Percentiles rank a stretch among this genome's conserved stretches.
These are phyloP conservation scores for Rhaphigaster nebulosa DNA, from an alignment of 2,888 invertebrate species.

Conservation along the genomic window DNA sequence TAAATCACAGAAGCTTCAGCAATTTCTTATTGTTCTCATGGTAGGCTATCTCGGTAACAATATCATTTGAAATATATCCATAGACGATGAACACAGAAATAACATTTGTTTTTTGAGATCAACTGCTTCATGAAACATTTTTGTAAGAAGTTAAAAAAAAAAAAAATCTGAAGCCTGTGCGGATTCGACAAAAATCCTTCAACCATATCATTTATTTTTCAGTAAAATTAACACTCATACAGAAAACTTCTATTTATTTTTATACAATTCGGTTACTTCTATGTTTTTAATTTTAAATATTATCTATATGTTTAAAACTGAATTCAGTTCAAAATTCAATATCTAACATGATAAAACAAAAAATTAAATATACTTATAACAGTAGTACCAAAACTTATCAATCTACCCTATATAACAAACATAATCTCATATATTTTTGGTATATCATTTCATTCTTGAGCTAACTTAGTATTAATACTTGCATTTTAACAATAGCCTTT, in stretches of 20 bases:
- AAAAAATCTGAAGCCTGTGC: background rate
- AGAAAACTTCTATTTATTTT: background rate
- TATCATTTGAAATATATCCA: background rate
- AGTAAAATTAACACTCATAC: background rate
- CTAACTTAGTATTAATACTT: background rate
- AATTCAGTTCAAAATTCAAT: background rate
- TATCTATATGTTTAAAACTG: background rate
- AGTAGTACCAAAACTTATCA: background rate
- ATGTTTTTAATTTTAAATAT: background rate
- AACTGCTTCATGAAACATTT: background rate
- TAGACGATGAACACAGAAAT: slow-evolving; percentile 9
- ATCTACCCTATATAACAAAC: background rate
- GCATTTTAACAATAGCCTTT: background rate
- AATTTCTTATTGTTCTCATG: background rate
- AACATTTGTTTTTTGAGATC: background rate
- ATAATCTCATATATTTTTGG: background rate
- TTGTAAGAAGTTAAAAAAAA: background rate
- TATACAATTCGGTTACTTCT: background rate
- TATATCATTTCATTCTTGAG: background rate
- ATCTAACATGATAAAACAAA: background rate
- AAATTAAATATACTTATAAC: background rate
- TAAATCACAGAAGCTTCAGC: slow-evolving; percentile 32
- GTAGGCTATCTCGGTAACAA: background rate
- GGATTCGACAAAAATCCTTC: background rate
- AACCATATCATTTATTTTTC: background rate